Evolutionary conservation across 2,888 invertebrate genomes (phyloP).

Genomic region (Drosophila subquinaria): DNA sequence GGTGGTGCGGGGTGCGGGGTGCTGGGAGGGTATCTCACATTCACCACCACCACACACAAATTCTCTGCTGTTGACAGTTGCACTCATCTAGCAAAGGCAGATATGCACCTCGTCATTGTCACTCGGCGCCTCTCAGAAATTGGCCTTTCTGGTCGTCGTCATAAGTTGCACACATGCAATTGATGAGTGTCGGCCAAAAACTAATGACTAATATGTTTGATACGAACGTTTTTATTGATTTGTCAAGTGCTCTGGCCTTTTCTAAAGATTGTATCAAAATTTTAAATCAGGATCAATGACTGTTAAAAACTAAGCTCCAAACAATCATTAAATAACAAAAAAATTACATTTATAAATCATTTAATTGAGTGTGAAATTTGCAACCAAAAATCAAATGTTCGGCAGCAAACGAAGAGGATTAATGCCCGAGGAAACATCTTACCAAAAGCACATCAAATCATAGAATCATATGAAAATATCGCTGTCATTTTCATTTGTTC

Average conservation of each 20-base stretch:
- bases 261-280: background rate
- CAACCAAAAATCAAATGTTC: no score
- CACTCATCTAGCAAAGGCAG: constrained; percentile 20
- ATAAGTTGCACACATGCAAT: constrained; percentile 21
- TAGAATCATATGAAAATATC: background rate
- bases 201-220: constrained; percentile 69
- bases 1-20: no score
- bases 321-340: constrained; percentile 42
- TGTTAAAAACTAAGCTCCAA: constrained; percentile 30
- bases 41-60: constrained; percentile 22
- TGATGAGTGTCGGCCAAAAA: constrained; percentile 52
- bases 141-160: constrained; percentile 48
- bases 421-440: background rate
- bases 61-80: constrained; percentile 69
- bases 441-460: constrained; percentile 1
- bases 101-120: constrained; percentile 59
- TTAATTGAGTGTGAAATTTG: no score
- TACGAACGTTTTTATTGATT: constrained; percentile 73
- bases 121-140: constrained; percentile 46
- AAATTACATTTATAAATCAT: constrained; percentile 34
- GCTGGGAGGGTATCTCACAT: background rate
- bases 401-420: no score
- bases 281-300: constrained; percentile 12
- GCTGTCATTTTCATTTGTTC: background rate
- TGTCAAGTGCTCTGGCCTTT: constrained; percentile 37